These are phyloP conservation scores for Gymnopithys bicolor DNA, from an alignment of 2,797 vertebrate genomes.

Conservation along the genomic window DNA sequence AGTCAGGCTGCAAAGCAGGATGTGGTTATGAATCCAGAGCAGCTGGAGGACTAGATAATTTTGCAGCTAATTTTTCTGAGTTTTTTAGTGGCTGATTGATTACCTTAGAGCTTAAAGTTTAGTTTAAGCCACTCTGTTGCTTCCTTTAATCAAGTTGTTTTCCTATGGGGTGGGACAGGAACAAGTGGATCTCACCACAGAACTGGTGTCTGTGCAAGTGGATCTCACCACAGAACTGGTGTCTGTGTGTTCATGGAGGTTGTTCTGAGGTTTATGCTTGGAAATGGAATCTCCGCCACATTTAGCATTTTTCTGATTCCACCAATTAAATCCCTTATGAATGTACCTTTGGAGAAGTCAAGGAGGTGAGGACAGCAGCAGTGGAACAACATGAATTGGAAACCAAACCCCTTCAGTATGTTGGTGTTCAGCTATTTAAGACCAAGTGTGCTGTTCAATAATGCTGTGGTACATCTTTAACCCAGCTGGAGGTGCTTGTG, in stretches of 20 bases:
- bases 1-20: neutral
- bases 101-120: slow-evolving; percentile 9
- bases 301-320: neutral
- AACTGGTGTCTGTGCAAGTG: neutral
- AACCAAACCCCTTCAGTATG: neutral
- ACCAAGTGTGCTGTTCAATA: neutral
- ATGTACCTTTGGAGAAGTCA: neutral
- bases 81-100: slow-evolving; percentile 4
- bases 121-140: neutral
- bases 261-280: neutral
- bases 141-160: neutral
- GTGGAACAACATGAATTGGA: neutral
- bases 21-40: neutral
- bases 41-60: slow-evolving; percentile 35
- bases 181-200: neutral
- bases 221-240: neutral
- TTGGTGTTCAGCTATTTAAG: neutral
- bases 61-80: slow-evolving; percentile 16
- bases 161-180: neutral
- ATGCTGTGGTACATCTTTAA: neutral
- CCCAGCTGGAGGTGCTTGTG: neutral
- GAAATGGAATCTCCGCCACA: no score
- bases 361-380: neutral
- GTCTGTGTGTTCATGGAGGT: neutral
- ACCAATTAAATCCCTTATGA: rapidly evolving